phyloP scores from a whole-genome alignment of 2,797 vertebrate species.

The Gymnothorax javanicus region DNA sequence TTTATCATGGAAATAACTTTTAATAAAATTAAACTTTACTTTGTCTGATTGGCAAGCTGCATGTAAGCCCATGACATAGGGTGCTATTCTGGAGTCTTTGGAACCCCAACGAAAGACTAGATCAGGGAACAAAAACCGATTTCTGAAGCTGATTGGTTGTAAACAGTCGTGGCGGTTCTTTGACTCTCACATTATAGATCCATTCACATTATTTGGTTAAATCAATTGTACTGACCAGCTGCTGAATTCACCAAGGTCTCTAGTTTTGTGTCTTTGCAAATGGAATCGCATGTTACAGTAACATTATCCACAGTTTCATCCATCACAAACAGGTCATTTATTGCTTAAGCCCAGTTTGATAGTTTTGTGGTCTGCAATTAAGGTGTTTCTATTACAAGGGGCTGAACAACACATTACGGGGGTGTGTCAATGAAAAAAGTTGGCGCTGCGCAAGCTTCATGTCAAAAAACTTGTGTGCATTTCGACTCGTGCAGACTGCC shows the following conservation, averaged over 20 bases:
- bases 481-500: no score
- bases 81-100: constrained; percentile 40
- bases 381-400: no score
- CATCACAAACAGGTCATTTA: no score
- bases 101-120: constrained; percentile 48
- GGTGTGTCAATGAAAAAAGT: no score
- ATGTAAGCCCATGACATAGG: constrained; percentile 52
- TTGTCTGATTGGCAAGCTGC: constrained; percentile 62
- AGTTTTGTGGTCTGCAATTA: no score
- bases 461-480: no score
- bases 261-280: neutral
- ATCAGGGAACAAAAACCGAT: constrained; percentile 27
- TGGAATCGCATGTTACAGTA: neutral
- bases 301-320: no score
- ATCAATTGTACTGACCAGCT: neutral
- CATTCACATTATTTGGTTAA: neutral
- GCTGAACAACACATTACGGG: no score
- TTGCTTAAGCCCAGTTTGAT: no score
- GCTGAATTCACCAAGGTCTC: neutral
- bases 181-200: neutral
- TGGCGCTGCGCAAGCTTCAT: no score
- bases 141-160: constrained; percentile 12
- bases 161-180: constrained; percentile 5
- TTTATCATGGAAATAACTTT: constrained; percentile 62
- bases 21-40: constrained; percentile 66